These are phyloP conservation scores for Pomphorhynchus laevis DNA, from an alignment of 1,140 invertebrate species.

Conservation along the genomic window DNA sequence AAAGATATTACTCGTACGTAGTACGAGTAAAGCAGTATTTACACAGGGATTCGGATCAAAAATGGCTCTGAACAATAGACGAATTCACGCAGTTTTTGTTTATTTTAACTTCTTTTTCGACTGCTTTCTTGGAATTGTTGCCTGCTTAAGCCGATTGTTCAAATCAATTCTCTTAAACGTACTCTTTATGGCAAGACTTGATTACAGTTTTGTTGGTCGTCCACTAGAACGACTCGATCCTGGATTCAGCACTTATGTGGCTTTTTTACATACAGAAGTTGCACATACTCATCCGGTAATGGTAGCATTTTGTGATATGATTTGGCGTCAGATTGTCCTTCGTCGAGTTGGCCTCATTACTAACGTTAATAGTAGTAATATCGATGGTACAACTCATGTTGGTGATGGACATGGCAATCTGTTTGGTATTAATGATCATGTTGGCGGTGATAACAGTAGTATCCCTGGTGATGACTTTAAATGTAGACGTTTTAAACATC, in stretches of 20 bases:
- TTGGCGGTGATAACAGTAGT: too few relatives aligned
- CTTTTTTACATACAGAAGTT: neutral
- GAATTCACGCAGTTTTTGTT: neutral
- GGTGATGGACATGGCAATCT: too few relatives aligned
- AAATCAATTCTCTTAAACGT: neutral
- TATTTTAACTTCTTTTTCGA: neutral
- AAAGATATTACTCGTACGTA: neutral
- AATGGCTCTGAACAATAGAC: neutral
- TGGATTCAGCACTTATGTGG: neutral
- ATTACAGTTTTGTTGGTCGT: neutral
- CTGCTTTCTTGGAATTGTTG: neutral
- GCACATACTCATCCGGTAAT: neutral
- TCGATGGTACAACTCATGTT: too few relatives aligned
- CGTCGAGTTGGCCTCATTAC: too few relatives aligned
- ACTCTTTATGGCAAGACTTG: neutral
- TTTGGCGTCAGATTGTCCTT: neutral
- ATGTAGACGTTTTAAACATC: too few relatives aligned
- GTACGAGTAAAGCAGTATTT: neutral
- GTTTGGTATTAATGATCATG: too few relatives aligned
- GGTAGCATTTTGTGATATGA: neutral
- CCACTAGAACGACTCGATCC: neutral
- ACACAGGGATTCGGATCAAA: neutral
- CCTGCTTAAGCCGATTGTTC: neutral
- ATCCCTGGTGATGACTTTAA: too few relatives aligned
- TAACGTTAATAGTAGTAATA: too few relatives aligned